phyloP scores from a whole-genome alignment of 2,113 vertebrate genomes.

The Tamias sibiricus region DNA sequence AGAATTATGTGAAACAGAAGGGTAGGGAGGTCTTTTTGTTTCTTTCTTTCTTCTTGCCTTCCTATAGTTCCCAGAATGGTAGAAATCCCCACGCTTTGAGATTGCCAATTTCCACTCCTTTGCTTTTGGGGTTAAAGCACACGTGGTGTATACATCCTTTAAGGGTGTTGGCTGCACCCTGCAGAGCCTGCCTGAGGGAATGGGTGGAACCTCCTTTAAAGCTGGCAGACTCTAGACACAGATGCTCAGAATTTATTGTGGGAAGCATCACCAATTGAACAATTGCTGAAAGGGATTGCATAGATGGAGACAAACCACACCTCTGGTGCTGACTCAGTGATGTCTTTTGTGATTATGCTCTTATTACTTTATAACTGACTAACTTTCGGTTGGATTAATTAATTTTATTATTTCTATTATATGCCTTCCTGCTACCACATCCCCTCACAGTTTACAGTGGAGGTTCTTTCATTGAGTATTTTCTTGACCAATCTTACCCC shows the following conservation, averaged over 20 bases:
- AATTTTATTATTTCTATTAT: constrained; percentile 29
- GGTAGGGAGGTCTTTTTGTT: neutral
- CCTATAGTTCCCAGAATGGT: neutral
- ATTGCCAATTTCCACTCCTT: neutral
- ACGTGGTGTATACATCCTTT: neutral
- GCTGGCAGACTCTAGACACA: constrained; percentile 48
- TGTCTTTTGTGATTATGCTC: constrained; percentile 43
- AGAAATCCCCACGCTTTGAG: neutral
- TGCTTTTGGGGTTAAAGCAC: neutral
- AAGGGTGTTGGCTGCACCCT: neutral
- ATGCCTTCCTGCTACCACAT: neutral
- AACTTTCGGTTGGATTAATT: neutral
- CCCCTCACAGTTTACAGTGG: neutral
- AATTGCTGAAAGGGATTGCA: constrained; percentile 47
- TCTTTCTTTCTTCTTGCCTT: neutral
- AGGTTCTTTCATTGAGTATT: neutral
- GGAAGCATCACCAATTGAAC: constrained; percentile 48
- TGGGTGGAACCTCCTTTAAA: constrained; percentile 65
- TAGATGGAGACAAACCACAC: constrained; percentile 23
- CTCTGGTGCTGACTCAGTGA: constrained; percentile 72
- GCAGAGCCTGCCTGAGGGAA: constrained; percentile 59
- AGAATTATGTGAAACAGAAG: neutral
- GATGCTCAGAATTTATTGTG: constrained; percentile 64
- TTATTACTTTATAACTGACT: constrained; percentile 46
- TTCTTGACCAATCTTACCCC: neutral